Evolutionary conservation across 2,797 vertebrate species (phyloP).

Genomic region (Columba guinea): DNA sequence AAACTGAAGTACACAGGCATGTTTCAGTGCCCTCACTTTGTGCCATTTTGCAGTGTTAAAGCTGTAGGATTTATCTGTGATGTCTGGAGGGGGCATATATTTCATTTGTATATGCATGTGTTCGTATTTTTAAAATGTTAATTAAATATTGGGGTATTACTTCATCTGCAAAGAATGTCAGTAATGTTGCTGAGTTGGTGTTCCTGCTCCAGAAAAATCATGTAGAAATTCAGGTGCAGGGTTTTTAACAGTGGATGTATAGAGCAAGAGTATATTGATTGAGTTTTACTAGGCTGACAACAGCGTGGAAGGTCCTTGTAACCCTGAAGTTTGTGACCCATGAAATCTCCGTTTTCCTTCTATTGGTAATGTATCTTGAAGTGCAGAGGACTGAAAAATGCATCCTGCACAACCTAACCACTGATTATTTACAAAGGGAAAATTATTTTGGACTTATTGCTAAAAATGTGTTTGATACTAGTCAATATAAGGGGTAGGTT

Average conservation of each 20-base stretch:
- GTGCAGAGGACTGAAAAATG: slow-evolving; percentile 38
- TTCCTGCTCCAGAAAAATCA: slow-evolving; percentile 2
- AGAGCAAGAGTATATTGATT: slow-evolving; percentile 17
- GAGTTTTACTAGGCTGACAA: slow-evolving; percentile 50
- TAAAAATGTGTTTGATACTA: neutral
- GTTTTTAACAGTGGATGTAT: slow-evolving; percentile 15
- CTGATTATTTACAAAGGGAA: neutral
- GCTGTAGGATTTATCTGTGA: neutral
- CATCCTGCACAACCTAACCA: neutral
- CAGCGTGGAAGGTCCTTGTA: slow-evolving; percentile 59
- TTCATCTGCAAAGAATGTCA: neutral
- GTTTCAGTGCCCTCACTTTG: neutral
- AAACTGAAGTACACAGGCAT: neutral
- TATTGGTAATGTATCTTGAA: slow-evolving; percentile 51
- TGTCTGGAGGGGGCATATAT: neutral
- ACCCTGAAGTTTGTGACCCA: slow-evolving; percentile 66
- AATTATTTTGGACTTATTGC: neutral
- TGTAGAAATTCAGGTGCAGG: neutral
- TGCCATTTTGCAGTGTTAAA: fast-evolving
- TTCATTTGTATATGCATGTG: neutral
- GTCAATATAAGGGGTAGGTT: neutral
- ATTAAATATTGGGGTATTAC: neutral
- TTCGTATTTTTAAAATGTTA: neutral
- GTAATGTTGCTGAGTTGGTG: neutral
- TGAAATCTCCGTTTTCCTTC: slow-evolving; percentile 70